These are phyloP conservation scores for Charina bottae DNA, from an alignment of 2,113 vertebrate species.

Conservation along the genomic window DNA sequence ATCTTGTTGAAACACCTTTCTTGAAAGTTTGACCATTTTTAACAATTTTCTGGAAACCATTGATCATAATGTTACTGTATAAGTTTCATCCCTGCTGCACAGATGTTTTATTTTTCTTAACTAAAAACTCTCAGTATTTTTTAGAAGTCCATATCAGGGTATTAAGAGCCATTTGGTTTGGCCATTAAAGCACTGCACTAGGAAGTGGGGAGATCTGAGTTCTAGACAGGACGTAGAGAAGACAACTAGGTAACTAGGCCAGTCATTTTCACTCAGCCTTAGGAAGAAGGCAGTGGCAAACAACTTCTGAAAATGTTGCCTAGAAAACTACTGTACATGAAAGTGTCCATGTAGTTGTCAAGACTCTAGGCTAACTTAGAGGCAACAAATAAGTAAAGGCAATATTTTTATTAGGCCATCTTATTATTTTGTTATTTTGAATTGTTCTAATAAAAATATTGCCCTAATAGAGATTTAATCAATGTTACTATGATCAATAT, in stretches of 20 bases:
- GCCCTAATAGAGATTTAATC: not conserved
- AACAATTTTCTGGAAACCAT: not conserved
- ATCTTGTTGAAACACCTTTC: not conserved
- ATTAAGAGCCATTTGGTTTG: not conserved
- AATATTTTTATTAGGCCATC: not conserved
- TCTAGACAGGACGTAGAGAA: not conserved
- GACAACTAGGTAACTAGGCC: not conserved
- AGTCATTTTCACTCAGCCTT: not conserved
- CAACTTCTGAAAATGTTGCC: not conserved
- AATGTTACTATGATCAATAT: not conserved
- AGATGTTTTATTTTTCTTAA: not conserved
- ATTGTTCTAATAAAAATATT: not conserved
- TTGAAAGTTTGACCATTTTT: not conserved
- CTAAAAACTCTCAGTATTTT: not conserved
- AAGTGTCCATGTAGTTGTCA: not conserved
- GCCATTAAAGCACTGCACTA: not conserved
- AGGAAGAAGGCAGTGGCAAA: not conserved
- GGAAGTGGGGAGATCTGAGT: not conserved
- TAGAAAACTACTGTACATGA: not conserved
- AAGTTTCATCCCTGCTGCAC: not conserved
- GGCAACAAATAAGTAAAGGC: not conserved
- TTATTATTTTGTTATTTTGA: not conserved
- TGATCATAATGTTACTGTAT: not conserved
- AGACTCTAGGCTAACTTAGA: not conserved
- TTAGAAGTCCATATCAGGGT: not conserved